Conservation (phyloP, 2,888 invertebrate species). For the Apodemia duryi region DNA sequence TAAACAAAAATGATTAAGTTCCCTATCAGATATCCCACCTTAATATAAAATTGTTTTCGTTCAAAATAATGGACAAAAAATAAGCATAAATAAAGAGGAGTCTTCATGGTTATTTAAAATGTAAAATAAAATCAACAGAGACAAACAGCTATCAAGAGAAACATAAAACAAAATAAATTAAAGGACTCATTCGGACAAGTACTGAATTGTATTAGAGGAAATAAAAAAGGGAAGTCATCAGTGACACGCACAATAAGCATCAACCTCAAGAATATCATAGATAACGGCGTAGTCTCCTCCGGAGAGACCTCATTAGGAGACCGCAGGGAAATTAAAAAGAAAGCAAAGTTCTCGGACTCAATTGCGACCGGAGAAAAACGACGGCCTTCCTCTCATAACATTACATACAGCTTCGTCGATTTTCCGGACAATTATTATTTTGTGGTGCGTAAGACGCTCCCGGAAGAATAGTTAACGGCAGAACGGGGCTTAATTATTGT, state of each 20-base stretch:
- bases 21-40: too few species aligned
- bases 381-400: slow-evolving; percentile 75
- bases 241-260: slow-evolving; percentile 80
- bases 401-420: slow-evolving; percentile 77
- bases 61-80: background rate
- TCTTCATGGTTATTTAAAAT: slow-evolving; percentile 2
- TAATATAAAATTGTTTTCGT: background rate
- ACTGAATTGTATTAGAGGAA: slow-evolving; percentile 78
- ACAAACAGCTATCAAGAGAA: slow-evolving; percentile 76
- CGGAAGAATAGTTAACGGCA: slow-evolving; percentile 69
- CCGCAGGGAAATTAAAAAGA: slow-evolving; percentile 81
- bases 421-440: slow-evolving; percentile 80
- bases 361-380: slow-evolving; percentile 72
- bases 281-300: slow-evolving; percentile 70
- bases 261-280: slow-evolving; percentile 80
- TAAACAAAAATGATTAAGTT: too few species aligned
- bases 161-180: slow-evolving; percentile 77
- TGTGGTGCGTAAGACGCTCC: slow-evolving; percentile 75
- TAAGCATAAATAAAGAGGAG: background rate
- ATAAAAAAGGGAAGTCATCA: slow-evolving; percentile 79
- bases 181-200: slow-evolving; percentile 75
- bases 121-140: slow-evolving; percentile 36
- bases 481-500: slow-evolving; percentile 34
- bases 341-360: slow-evolving; percentile 77
- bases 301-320: slow-evolving; percentile 76